Percentiles rank a stretch among this genome's conserved stretches.
These are phyloP conservation scores for Meloidogyne exigua DNA, from an alignment of 1,140 invertebrate genomes.

Conservation along the genomic window DNA sequence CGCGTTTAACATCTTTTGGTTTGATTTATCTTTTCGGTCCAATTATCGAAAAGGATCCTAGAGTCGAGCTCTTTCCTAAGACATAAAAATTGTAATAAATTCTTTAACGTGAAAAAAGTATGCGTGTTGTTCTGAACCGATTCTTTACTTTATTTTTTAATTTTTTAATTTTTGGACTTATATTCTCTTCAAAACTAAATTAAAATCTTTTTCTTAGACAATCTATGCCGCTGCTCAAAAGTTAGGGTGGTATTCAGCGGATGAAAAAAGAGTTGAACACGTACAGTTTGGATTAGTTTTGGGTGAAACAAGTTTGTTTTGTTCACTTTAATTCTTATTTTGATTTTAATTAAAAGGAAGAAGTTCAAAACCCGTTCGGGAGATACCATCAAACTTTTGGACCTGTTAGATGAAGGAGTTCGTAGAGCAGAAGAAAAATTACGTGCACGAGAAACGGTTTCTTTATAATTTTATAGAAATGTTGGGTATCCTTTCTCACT, in stretches of 20 bases:
- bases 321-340: neutral
- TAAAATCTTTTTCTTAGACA: slow-evolving; percentile 69
- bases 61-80: too few species aligned
- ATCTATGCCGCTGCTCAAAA: slow-evolving; percentile 67
- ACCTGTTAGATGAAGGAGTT: slow-evolving; percentile 91
- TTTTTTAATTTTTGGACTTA: too few species aligned
- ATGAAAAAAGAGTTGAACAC: slow-evolving; percentile 74
- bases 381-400: slow-evolving; percentile 83
- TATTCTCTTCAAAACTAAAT: too few species aligned
- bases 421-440: slow-evolving; percentile 80
- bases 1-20: too few species aligned
- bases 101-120: too few species aligned
- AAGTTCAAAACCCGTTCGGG: slow-evolving; percentile 98
- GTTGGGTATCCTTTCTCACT: too few species aligned
- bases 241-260: slow-evolving; percentile 55
- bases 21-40: too few species aligned
- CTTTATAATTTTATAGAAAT: slow-evolving; percentile 68
- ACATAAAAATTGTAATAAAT: too few species aligned
- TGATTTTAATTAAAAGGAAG: slow-evolving; percentile 69
- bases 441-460: slow-evolving; percentile 83
- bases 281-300: slow-evolving; percentile 93
- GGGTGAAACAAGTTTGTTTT: slow-evolving; percentile 80
- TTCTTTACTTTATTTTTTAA: too few species aligned
- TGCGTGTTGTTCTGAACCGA: too few species aligned
- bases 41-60: too few species aligned